These are phyloP conservation scores for Rhinopithecus roxellana DNA, from an alignment of 2,113 vertebrate species.

Conservation along the genomic window DNA sequence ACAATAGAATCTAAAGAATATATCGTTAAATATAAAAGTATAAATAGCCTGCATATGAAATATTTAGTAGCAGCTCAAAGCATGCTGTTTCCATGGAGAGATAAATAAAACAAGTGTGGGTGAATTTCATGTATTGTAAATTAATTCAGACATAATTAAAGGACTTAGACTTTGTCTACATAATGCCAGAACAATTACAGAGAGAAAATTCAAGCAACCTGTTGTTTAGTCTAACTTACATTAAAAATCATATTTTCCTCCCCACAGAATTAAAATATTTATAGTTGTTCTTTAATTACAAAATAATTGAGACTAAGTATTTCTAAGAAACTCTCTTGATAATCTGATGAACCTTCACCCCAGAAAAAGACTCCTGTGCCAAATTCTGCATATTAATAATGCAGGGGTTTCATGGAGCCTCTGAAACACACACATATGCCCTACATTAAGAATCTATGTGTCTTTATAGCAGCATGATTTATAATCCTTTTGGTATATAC, in stretches of 20 bases:
- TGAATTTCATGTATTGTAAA: conserved; percentile 63
- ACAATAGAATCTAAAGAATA: conserved; percentile 39
- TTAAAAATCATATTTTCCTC: conserved; percentile 39
- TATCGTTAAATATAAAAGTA: conserved; percentile 58
- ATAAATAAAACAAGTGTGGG: conserved; percentile 75
- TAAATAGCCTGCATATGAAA: conserved; percentile 64
- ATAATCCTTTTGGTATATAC: no score
- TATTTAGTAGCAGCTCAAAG: conserved; percentile 58
- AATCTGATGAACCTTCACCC: not conserved
- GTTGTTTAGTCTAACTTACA: not conserved
- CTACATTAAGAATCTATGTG: not conserved
- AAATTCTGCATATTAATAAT: not conserved
- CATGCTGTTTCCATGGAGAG: conserved; percentile 76
- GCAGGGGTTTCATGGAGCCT: not conserved
- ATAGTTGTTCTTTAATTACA: not conserved
- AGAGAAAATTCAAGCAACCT: conserved; percentile 35
- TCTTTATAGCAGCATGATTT: no score
- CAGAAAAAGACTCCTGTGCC: not conserved
- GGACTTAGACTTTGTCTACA: conserved; percentile 28
- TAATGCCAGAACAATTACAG: not conserved
- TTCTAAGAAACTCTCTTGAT: not conserved
- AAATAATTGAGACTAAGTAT: not conserved
- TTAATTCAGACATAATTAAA: conserved; percentile 71
- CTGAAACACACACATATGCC: not conserved
- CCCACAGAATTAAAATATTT: not conserved